Evolutionary conservation across 2,888 invertebrate species (phyloP).

Genomic region (Eupithecia vulgata): DNA sequence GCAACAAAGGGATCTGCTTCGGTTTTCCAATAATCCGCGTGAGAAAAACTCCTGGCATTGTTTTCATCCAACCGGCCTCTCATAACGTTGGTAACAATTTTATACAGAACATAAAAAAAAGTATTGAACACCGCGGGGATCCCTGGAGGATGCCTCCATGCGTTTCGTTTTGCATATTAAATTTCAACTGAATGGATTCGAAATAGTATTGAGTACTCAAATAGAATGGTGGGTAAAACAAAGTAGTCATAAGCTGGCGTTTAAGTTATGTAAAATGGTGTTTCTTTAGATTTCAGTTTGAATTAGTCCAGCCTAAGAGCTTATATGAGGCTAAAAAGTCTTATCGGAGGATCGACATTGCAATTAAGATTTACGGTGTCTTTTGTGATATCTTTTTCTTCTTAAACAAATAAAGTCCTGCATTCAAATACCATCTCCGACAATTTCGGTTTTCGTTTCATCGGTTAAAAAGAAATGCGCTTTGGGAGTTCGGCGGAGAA

Average conservation of each 20-base stretch:
- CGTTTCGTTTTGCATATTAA: constrained; percentile 47
- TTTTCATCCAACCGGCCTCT: constrained; percentile 13
- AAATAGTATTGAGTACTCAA: constrained; percentile 60
- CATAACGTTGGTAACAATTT: constrained; percentile 14
- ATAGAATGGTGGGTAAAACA: constrained; percentile 41
- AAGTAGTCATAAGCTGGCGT: background rate
- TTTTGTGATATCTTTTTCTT: too few relatives aligned
- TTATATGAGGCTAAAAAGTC: background rate
- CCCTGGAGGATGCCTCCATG: constrained; percentile 19
- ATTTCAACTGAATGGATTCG: constrained; percentile 61
- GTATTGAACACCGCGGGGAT: constrained; percentile 3
- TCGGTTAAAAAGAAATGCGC: too few relatives aligned
- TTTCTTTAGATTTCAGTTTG: background rate
- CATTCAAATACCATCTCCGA: too few relatives aligned
- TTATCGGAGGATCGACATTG: background rate
- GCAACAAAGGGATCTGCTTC: background rate
- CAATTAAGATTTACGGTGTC: background rate
- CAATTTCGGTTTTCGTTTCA: too few relatives aligned
- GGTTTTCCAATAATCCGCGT: constrained; percentile 12
- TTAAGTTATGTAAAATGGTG: background rate
- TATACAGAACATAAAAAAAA: constrained; percentile 8
- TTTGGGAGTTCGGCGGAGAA: too few relatives aligned
- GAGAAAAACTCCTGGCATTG: constrained; percentile 8
- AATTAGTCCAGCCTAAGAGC: background rate
- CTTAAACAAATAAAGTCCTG: too few relatives aligned